Percentiles rank a stretch among this genome's conserved stretches.
Conservation (phyloP, 2,113 vertebrate genomes). For the Xerus inauris region DNA sequence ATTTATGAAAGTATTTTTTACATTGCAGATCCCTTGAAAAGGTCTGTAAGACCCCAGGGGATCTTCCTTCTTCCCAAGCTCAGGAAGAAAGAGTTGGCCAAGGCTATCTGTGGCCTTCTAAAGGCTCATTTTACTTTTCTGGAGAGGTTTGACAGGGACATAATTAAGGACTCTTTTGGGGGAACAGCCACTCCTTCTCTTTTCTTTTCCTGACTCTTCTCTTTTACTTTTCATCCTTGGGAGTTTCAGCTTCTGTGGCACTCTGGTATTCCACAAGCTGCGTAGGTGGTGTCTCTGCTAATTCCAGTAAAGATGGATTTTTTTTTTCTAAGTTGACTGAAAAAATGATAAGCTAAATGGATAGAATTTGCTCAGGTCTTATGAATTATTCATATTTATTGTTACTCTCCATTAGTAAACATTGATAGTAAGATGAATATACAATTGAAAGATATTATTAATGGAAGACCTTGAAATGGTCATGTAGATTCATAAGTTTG, state of each 20-base stretch:
- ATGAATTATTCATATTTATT: not conserved
- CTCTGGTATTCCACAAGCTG: not conserved
- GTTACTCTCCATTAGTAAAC: conserved; percentile 6
- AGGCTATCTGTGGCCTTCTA: not conserved
- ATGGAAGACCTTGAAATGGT: not conserved
- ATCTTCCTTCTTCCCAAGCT: not conserved
- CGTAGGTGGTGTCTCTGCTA: not conserved
- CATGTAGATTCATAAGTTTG: not conserved
- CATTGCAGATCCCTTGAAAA: not conserved
- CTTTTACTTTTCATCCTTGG: not conserved
- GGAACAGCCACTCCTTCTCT: not conserved
- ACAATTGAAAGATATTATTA: not conserved
- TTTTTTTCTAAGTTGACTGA: not conserved
- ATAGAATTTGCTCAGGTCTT: conserved; percentile 8
- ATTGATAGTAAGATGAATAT: not conserved
- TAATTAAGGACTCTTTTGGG: not conserved
- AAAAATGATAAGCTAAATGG: not conserved
- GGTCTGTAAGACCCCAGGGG: not conserved
- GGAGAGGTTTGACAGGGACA: not conserved
- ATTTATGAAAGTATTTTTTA: not conserved
- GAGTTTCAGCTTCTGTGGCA: not conserved
- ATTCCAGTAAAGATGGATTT: not conserved
- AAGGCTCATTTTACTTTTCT: not conserved
- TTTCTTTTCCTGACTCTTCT: not conserved
- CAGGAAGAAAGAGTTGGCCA: not conserved